These are phyloP conservation scores for Brevimyrus niger DNA, from an alignment of 2,113 vertebrate genomes.

Conservation along the genomic window DNA sequence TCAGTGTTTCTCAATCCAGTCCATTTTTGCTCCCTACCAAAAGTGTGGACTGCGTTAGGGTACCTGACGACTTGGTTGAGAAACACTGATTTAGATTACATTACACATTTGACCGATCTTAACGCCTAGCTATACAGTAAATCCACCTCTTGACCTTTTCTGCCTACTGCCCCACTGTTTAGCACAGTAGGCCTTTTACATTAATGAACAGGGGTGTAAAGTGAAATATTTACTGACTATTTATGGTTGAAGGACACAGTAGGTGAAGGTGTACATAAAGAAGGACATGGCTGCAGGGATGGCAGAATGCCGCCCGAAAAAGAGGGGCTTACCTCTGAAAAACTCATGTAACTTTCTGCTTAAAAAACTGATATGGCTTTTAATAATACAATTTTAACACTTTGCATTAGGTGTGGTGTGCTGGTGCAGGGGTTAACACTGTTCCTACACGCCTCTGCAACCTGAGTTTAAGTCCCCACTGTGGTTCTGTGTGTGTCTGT, in stretches of 20 bases:
- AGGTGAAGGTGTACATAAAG: background rate
- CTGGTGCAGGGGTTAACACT: background rate
- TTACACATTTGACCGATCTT: background rate
- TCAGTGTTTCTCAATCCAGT: no score
- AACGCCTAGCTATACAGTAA: background rate
- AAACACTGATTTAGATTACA: background rate
- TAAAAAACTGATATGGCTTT: background rate
- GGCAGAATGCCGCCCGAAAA: background rate
- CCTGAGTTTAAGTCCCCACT: background rate
- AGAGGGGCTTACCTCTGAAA: background rate
- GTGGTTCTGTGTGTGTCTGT: background rate
- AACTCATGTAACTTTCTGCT: background rate
- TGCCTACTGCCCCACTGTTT: background rate
- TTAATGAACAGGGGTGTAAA: background rate
- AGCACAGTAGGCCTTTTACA: background rate
- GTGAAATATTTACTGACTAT: background rate
- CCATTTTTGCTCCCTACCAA: background rate
- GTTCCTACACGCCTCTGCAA: background rate
- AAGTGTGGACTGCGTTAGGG: background rate
- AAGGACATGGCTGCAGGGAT: background rate
- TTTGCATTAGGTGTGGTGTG: background rate
- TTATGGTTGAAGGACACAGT: background rate
- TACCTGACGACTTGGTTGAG: background rate
- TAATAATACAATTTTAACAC: background rate
- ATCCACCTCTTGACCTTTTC: background rate